Base-by-base conservation (phyloP, 2,888 invertebrate species). In the Watsonalla binaria region DNA sequence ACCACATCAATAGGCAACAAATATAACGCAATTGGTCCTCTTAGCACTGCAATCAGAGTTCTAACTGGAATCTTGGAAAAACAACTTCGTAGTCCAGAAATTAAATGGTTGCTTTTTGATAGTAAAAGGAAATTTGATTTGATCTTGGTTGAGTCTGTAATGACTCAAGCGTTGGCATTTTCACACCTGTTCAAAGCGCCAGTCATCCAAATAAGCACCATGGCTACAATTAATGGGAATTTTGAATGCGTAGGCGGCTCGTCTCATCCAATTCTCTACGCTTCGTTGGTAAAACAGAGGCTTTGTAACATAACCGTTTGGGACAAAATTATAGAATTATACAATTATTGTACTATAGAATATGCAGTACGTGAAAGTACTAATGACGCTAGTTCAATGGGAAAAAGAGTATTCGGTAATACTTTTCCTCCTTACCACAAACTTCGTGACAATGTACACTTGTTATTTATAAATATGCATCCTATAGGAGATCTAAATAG, bases 401-500 rank as follows among this genome's bases (percentile, higher is more conserved):
- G 1, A 5, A 42, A 42, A 11, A 11, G 11, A 9, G 5, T 42
- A 4, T 42, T 42, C 11, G 42, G 42, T 42, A 5, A 2, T 42
- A 35, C 37, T 14, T 13, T 47, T 9, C 15, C 39, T 11, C 5
- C 8, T 8, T 33, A 45, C 24, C 2, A 15, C n/a, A 60, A 63
- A 39, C 51, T 72, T 11, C 51, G 54, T 24, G 45, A 58, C 4
- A 71, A 65, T 13, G 55, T 79, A 6, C 74, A 77, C 57, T 58
- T 86, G 62, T 56, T 84, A 45, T 74, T 87, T 46, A 51, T 82
- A 0, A 86, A 84, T 61, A 69, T 69, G 7, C 76, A 86, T 59
- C 76, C 78, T 0, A 53, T 78, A 24, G 73, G 78, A 60, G 68
- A 66, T 39, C 62, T 61, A 6, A 69, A 74, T 54, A 68, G 78